Percentiles rank a stretch among this genome's conserved stretches.
phyloP scores from a whole-genome alignment of 2,888 invertebrate genomes.

The Drosophila nr. perissopoda region DNA sequence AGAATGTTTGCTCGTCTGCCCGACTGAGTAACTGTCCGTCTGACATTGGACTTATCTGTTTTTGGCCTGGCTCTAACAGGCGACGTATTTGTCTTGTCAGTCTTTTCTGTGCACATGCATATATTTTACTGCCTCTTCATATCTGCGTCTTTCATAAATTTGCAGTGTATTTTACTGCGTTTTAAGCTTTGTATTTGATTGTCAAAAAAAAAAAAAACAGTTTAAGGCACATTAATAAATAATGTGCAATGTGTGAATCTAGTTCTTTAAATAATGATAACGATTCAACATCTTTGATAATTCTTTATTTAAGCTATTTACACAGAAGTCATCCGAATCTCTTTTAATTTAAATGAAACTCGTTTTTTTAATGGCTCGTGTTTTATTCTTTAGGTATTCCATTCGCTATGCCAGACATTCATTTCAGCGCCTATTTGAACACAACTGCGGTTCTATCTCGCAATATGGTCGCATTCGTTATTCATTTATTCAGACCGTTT shows the following conservation, averaged over 20 bases:
- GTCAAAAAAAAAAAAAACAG: not conserved
- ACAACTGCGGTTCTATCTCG: slow-evolving; percentile 38
- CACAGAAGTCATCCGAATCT: no score
- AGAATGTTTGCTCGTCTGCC: slow-evolving; percentile 7
- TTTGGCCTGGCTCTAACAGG: slow-evolving; percentile 20
- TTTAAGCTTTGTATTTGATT: slow-evolving; percentile 27
- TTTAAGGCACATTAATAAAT: not conserved
- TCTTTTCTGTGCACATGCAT: slow-evolving; percentile 14
- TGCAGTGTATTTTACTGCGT: slow-evolving; percentile 6
- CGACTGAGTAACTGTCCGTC: slow-evolving; percentile 39
- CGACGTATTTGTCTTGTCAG: slow-evolving; percentile 43
- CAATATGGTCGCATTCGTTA: slow-evolving; percentile 42
- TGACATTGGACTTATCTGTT: slow-evolving; percentile 51
- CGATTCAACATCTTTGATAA: not conserved
- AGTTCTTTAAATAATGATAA: no score
- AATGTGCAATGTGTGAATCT: not conserved
- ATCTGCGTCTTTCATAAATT: slow-evolving; percentile 16
- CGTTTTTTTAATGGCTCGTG: not conserved
- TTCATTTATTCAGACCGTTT: slow-evolving; percentile 54
- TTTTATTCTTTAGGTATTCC: not conserved
- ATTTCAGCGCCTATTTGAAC: slow-evolving; percentile 23
- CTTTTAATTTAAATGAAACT: not conserved
- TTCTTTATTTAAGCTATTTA: not conserved
- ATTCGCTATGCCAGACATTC: slow-evolving; percentile 3
- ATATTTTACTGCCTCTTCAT: slow-evolving; percentile 1